Percentiles rank a stretch among this genome's conserved stretches.
These are phyloP conservation scores for Tenebrosternarchus preto DNA, from an alignment of 2,113 vertebrate genomes.

Conservation along the genomic window DNA sequence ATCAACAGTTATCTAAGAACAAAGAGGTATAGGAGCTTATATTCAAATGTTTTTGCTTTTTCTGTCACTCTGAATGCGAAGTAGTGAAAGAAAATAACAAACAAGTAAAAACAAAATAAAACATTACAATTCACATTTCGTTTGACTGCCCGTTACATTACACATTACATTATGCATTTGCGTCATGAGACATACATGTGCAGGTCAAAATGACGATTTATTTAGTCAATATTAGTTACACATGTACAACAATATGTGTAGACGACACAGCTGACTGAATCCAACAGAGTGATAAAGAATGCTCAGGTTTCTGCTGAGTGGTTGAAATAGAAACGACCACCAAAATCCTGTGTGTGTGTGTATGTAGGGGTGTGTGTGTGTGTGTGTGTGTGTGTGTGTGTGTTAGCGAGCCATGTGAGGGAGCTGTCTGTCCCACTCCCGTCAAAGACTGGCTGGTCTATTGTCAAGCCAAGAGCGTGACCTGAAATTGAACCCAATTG, in stretches of 20 bases:
- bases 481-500: constrained; percentile 99
- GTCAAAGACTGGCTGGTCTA: constrained; percentile 94
- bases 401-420: constrained; percentile 77
- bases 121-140: too few relatives aligned
- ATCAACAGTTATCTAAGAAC: too few relatives aligned
- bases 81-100: too few relatives aligned
- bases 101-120: background rate
- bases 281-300: constrained; percentile 51
- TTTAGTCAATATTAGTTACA: too few relatives aligned
- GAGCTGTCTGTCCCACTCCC: constrained; percentile 81
- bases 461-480: constrained; percentile 94
- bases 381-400: background rate
- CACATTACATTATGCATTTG: too few relatives aligned
- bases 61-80: too few relatives aligned
- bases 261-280: constrained; percentile 18
- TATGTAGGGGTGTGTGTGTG: constrained; percentile 42
- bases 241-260: too few relatives aligned
- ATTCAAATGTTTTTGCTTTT: too few relatives aligned
- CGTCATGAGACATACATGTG: too few relatives aligned
- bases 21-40: too few relatives aligned
- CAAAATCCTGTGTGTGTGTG: constrained; percentile 71
- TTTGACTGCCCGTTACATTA: too few relatives aligned
- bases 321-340: constrained; percentile 73
- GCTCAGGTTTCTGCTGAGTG: constrained; percentile 66
- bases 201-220: too few relatives aligned